Evolutionary conservation across 2,113 vertebrate species (phyloP), one percentile per base, ranked within the genome.

Genomic region (Craseonycteris thonglongyai): DNA sequence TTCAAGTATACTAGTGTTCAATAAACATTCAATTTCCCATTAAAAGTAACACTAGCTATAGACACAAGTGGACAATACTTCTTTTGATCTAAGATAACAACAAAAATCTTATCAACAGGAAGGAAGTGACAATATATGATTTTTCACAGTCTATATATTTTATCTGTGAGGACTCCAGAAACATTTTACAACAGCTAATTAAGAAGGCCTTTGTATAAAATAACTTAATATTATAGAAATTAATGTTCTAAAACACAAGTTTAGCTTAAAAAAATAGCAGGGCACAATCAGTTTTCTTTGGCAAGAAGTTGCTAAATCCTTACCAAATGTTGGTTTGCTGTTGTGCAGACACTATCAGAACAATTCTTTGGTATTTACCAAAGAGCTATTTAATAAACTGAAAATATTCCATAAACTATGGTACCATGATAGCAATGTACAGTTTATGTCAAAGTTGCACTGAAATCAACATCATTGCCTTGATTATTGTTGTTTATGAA

Each of bases 1-100:
- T 98, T 98, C 97, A 98, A 98, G 95, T 98, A n/a, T n/a, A 97
- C 90, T 98, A 89, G 85, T 98, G 78, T 93, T 96, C 96, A 84
- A 81, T 96, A 98, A 98, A 96, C 97, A 30, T 91, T 97, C 95
- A 97, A 74, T 97, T 22, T 61, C 63, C 92, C 97, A 96, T 95
- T 71, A 97, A 92, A 98, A 97, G 96, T 88, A 82, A 90, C 86
- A 91, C 72, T 94, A 98, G 49, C 81, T 92, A 92, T 68, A 93
- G 90, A 97, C 96, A 97, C 94, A 84, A 54, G 66, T 96, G 79
- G 90, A 93, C 79, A 97, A 89, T 47, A 42, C 8, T 78, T 35
- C 82, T 54, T 69, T 92, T 97, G 96, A 97, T 97, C n/a, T 84
- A 97, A 79, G 38, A 71, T 42, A 59, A 94, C 22, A 63, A 92